Percentiles rank a stretch among this genome's conserved stretches.
phyloP scores from a whole-genome alignment of 2,113 vertebrate genomes.

The Aptenodytes forsteri region DNA sequence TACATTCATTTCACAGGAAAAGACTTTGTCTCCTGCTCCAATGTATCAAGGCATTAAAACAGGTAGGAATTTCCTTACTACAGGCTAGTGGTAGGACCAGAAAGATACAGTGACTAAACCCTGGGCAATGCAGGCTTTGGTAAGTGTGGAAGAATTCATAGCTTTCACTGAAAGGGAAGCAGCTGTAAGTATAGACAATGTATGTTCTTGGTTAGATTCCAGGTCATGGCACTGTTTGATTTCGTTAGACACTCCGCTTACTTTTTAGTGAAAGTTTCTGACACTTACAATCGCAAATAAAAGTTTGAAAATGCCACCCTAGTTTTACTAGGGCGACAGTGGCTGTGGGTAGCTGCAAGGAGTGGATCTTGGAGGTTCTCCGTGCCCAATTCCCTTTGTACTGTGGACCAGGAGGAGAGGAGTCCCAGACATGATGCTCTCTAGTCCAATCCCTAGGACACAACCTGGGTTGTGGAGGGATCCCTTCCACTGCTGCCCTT shows the following conservation, averaged over 20 bases:
- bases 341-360: not conserved
- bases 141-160: not conserved
- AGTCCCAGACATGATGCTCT: not conserved
- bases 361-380: not conserved
- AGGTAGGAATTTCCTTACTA: not conserved
- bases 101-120: not conserved
- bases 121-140: not conserved
- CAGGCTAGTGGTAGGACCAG: not conserved
- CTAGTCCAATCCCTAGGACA: not conserved
- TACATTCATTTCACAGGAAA: not conserved
- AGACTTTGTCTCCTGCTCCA: not conserved
- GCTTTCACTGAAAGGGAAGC: not conserved
- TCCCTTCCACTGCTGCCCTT: not conserved
- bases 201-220: not conserved
- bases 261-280: not conserved
- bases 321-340: fast-evolving
- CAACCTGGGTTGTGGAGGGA: not conserved
- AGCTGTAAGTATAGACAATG: not conserved
- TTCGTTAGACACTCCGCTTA: not conserved
- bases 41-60: not conserved
- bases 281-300: not conserved
- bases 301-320: not conserved
- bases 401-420: not conserved
- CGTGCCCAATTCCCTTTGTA: not conserved
- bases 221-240: not conserved